phyloP scores from a whole-genome alignment of 1,140 invertebrate species.

The Anastrepha obliqua region DNA sequence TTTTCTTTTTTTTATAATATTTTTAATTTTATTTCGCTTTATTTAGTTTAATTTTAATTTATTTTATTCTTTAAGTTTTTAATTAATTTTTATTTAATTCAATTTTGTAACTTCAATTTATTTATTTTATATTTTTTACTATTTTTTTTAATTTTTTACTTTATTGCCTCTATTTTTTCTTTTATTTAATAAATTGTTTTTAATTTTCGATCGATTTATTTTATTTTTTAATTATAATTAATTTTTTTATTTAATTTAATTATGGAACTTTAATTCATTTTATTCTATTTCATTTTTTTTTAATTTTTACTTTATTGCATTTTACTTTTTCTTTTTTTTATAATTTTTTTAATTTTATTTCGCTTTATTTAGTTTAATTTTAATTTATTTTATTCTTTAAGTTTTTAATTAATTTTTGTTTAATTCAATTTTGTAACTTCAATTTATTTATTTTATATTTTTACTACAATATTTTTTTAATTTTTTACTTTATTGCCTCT shows the following conservation, averaged over 20 bases:
- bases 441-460: constrained; percentile 14
- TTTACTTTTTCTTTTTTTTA: neutral
- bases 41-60: neutral
- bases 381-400: neutral
- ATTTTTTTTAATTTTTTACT: neutral
- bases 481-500: constrained; percentile 16
- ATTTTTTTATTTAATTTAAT: neutral
- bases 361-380: neutral
- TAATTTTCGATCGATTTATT: constrained; percentile 10
- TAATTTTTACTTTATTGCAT: neutral
- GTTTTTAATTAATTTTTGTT: neutral
- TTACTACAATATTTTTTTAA: neutral
- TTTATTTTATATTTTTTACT: constrained; percentile 9
- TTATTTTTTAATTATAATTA: neutral
- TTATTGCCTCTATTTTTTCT: neutral
- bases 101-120: neutral
- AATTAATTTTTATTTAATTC: neutral
- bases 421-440: neutral
- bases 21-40: neutral
- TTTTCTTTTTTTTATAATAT: neutral
- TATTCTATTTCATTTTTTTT: constrained; percentile 18
- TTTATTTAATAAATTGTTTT: neutral
- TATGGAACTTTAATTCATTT: neutral
- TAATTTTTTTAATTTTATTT: constrained; percentile 11
- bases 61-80: neutral